Evolutionary conservation across 2,888 invertebrate species (phyloP), one percentile per base, ranked within the genome.

Genomic region (Drosophila formosana): DNA sequence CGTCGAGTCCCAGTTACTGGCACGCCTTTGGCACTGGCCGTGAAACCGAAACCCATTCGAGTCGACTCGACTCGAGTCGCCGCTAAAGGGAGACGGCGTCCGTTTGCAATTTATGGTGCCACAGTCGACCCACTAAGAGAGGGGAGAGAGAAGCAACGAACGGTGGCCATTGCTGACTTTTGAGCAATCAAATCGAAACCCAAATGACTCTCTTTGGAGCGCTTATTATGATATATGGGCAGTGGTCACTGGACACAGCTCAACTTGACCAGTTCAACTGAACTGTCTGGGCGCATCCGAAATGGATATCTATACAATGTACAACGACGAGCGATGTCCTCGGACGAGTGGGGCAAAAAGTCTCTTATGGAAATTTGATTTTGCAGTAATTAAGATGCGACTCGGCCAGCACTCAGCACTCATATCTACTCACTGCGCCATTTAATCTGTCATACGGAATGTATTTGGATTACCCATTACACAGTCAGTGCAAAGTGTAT

Each of bases 21-120:
- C 56, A 58, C 58, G 80, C 75, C 85, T 34, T 58, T 66, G 67
- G 60, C 73, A 60, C 46, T 73, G 80, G 71, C 66, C 80, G 67
- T 87, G 82, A 72, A 89, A 89, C 70, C 57, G 75, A 84, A 75
- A 70, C 76, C 72, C 68, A 76, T 75, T 60, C 50, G 75, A 75
- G 58, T 60, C 57, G n/a, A 30, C 49, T 47, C 43, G n/a, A 28
- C 49, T 56, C 37, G 26, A 52, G 45, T 39, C 45, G 25, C 11
- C 25, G 26, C 7, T n/a, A 66, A 69, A 70, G 61, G 50, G 68
- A 66, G 65, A 61, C 50, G 73, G 80, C 63, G 51, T 89, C 80
- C 78, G 66, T 57, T 89, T 88, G 86, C 87, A 88, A 85, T 85
- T 89, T 89, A 89, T 89, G 89, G 56, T 67, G 73, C 75, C 78